Conservation (phyloP, 23 tunicate genomes). For the Clavelina lepadiformis region DNA sequence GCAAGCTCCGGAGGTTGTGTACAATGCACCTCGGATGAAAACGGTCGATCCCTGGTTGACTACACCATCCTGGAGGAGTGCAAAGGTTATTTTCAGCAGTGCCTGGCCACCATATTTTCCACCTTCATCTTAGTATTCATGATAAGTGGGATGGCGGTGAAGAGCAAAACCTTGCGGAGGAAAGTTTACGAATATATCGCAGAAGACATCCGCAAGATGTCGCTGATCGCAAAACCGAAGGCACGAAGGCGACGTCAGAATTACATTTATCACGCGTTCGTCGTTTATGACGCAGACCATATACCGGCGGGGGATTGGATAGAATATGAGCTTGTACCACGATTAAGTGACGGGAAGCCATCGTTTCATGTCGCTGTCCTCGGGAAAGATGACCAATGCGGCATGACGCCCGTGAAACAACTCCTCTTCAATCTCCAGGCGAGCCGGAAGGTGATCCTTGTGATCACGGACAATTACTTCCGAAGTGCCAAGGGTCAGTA, state of each 20-base stretch:
- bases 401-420: conserved; percentile 1
- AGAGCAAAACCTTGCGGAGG: neutral
- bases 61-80: neutral
- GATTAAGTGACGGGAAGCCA: neutral
- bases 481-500: neutral
- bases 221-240: too few species aligned
- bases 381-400: conserved; percentile 4
- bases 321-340: neutral
- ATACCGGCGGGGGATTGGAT: conserved; percentile 3
- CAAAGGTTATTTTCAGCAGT: neutral
- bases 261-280: neutral
- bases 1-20: neutral
- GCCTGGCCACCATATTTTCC: neutral
- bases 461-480: neutral
- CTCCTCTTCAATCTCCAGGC: neutral
- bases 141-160: neutral
- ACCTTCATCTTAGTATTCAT: neutral
- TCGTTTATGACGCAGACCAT: neutral
- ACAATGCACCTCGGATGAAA: too few species aligned
- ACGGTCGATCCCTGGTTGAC: too few species aligned
- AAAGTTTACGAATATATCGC: neutral
- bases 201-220: neutral
- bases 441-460: conserved; percentile 1
- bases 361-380: neutral
- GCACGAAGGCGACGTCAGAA: neutral